Base-by-base conservation (phyloP, 2,888 invertebrate species). In the Cryptus armator region DNA sequence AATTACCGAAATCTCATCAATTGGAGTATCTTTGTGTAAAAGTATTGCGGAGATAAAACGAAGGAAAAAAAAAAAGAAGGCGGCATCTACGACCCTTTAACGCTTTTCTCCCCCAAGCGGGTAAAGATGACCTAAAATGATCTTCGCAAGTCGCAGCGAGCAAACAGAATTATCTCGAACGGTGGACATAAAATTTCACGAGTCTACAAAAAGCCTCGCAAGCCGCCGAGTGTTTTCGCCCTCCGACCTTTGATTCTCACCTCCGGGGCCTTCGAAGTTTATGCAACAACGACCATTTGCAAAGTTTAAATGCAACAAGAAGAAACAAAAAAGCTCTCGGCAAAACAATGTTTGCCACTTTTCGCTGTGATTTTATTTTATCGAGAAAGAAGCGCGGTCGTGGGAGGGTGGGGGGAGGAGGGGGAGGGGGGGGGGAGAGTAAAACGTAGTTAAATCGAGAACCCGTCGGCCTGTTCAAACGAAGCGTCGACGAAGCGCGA, bases 271-370 rank as follows among this genome's bases (percentile, higher is more conserved):
- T 29, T 29, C 56, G 56, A 44, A 59, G 32, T 74, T 74, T 62
- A 51, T 75, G 56, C 56, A 56, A 56, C 56, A 56, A 56, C 19
- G 24, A 24, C 37, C 37, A 37, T 37, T 37, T 37, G 37, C 10
- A 24, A 56, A 56, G 19, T 37, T 37, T 37, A 56, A 10, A 24
- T 19, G 16, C 16, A 56, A 19, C 9, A 9, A 53, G 19, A 53
- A 16, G 9, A 43, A 51, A 66, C 24, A 56, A 70, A 71, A 62
- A 51, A 44, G 37, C 46, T 59, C 64, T 80, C 56, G 37, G 46
- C n/a, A 71, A 79, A 71, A 71, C 71, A 80, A 84, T 71, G 59
- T 80, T 76, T 76, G 71, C 70, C 59, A 80, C 70, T 76, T 80
- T 76, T 71, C 75, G 24, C 59, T 16, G 66, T 76, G 75, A 84